phyloP scores from a whole-genome alignment of 2,888 invertebrate genomes.

The Acholoe squamosa region DNA sequence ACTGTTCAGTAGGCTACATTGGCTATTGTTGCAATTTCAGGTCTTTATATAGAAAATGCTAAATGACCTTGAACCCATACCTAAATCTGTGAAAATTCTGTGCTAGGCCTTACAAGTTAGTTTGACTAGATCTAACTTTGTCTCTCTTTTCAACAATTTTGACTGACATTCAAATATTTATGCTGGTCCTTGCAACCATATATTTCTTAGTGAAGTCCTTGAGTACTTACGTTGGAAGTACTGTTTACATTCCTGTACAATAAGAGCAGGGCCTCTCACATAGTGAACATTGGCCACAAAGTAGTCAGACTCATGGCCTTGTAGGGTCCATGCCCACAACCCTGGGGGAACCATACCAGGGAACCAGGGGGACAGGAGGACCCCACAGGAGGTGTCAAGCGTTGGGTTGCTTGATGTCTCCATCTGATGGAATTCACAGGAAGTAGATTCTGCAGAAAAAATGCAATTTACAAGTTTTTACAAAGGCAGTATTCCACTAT shows the following conservation, averaged over 20 bases:
- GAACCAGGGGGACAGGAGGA: conserved; percentile 69
- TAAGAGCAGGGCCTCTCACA: conserved; percentile 65
- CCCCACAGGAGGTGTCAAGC: conserved; percentile 65
- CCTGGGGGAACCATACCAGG: conserved; percentile 67
- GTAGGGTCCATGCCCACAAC: conserved; percentile 68
- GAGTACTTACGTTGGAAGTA: conserved; percentile 63
- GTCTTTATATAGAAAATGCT: no score
- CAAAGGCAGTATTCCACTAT: neutral
- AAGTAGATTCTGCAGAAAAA: neutral
- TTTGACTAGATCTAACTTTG: no score
- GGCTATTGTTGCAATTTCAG: no score
- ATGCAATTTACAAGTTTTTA: neutral
- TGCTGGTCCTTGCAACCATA: no score
- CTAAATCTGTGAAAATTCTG: no score
- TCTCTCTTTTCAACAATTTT: no score
- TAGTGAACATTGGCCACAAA: conserved; percentile 66
- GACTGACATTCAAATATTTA: no score
- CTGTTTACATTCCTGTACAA: conserved; percentile 56
- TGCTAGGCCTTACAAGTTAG: no score
- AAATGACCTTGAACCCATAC: no score
- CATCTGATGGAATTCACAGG: conserved; percentile 36
- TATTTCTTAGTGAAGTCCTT: no score
- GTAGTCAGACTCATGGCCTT: conserved; percentile 53
- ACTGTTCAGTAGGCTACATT: no score
- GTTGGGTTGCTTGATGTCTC: conserved; percentile 9